Evolutionary conservation across 2,113 vertebrate genomes (phyloP).

Genomic region (Anarrhichthys ocellatus): DNA sequence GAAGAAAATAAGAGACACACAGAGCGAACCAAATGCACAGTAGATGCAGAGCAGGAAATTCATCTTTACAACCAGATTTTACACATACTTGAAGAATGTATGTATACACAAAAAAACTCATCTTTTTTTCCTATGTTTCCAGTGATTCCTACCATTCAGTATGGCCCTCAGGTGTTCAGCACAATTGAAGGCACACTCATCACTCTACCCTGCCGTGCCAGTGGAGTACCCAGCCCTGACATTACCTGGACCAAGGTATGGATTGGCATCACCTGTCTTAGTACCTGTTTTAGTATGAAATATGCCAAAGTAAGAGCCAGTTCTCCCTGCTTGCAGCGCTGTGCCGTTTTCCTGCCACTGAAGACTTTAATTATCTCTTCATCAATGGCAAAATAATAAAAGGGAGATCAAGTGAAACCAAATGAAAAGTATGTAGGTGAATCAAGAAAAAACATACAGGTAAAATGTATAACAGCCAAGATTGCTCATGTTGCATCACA

Average conservation of each 20-base stretch:
- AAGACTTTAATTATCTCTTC: not conserved
- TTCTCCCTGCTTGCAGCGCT: not conserved
- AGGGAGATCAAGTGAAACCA: not conserved
- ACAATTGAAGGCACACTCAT: conserved; percentile 92
- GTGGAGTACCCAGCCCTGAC: conserved; percentile 90
- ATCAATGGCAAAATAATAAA: conserved; percentile 2
- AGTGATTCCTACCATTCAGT: conserved; percentile 94
- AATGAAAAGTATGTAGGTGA: conserved; percentile 2
- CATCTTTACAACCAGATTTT: not conserved
- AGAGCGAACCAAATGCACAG: not conserved
- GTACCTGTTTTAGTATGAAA: not conserved
- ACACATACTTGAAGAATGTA: not conserved
- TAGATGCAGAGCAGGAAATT: not conserved
- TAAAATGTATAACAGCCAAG: not conserved
- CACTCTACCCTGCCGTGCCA: conserved; percentile 90
- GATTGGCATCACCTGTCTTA: not conserved
- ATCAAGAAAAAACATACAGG: not conserved
- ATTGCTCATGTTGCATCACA: not conserved
- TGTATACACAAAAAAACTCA: not conserved
- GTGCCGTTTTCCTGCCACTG: not conserved
- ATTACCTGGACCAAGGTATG: conserved; percentile 94
- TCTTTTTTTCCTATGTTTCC: conserved; percentile 44
- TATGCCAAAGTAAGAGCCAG: not conserved
- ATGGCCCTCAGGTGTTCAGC: conserved; percentile 95
- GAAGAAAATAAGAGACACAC: conserved; percentile 2